Base-by-base conservation (phyloP, 1,140 invertebrate species). In the Pogonus chalceus region DNA sequence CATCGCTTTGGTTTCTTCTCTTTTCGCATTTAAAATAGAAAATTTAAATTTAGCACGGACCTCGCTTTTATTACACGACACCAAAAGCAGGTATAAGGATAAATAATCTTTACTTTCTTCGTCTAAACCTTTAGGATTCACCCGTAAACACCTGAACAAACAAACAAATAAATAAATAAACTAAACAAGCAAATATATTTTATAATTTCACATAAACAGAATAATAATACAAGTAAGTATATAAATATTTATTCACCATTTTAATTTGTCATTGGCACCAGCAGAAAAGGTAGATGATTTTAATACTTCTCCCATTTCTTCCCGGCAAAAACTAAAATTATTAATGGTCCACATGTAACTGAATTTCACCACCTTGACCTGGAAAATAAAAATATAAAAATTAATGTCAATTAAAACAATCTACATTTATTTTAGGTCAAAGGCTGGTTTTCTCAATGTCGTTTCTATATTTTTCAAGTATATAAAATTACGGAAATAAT, bases 301-400 rank as follows among this genome's bases (percentile, higher is more conserved):
- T 65, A 99, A 81, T 56, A 98, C 96, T 80, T 99, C 96, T 61
- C 96, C 96, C 95, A 98, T 98, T 79, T 99, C 96, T 78, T 98
- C 96, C 59, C 92, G 87, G 75, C 92, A 96, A 78, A 98, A 99
- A 79, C 93, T 97, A 78, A 99, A 99, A 82, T 98, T 98, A 76
- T 98, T 98, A 79, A 99, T 98, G 67, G 96, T 98, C 96, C 96
- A 99, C 91, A 98, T 98, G 76, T 98, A 99, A 76, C 92, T 96
- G 80, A 99, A 98, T 78, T 98, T 98, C 55, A 98, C 93, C 72
- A 99, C 95, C 86, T 98, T 98, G 64, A 98, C 94, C 93, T 98
- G 85, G 16, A 59, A 78, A 72, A 67, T 67, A 68, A 60, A 60
- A 60, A 63, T 7, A 31, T 7, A 31, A 31, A 31, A 31, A 14